Base-by-base conservation (phyloP, 2,797 vertebrate species). In the Heteromormyrus szaboi region DNA sequence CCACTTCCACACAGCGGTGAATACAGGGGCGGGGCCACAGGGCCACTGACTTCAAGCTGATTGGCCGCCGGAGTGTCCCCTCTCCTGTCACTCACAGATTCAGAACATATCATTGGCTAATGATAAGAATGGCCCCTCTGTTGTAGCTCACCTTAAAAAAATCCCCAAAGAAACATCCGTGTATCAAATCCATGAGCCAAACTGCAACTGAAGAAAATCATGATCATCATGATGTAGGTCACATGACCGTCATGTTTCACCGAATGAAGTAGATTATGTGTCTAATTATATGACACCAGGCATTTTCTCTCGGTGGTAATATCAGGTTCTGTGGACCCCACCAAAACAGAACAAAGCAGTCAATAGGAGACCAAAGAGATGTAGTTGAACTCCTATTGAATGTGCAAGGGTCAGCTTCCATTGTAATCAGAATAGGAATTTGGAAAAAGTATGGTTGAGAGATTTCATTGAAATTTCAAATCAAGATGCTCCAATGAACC, bases 401-500 rank as follows among this genome's bases (percentile, higher is more conserved):
- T 12, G 54, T 4, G 1, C 3, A 0, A 19, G 86, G 41, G 25
- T 51, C n/a, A 48, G 29, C 41, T 87, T 62, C 86, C 86, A 87
- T 87, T 48, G 56, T 29, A 62, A 65, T 87, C 86, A 87, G 56
- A 62, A 65, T 17, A 46, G 86, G 85, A 87, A 87, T 87, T 87
- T 87, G n/a, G 44, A 87, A 87, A 87, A 87, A 17, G 87, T 68
- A 87, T 29, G 54, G 87, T 50, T 72, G 62, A 72, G 87, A 87
- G 87, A 87, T 72, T 87, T 87, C 87, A 68, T 68, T 87, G 59
- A 87, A 87, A 87, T 87, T 68, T 72, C 14, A 33, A 68, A 68
- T 87, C 87, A 87, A 72, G 87, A 87, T 87, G 59, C 44, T 87
- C 87, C 87, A 87, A 48, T 87, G 44, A 87, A 87, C 62, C 87